phyloP scores from a whole-genome alignment of 1,140 invertebrate species.

The Euglossa dilemma region DNA sequence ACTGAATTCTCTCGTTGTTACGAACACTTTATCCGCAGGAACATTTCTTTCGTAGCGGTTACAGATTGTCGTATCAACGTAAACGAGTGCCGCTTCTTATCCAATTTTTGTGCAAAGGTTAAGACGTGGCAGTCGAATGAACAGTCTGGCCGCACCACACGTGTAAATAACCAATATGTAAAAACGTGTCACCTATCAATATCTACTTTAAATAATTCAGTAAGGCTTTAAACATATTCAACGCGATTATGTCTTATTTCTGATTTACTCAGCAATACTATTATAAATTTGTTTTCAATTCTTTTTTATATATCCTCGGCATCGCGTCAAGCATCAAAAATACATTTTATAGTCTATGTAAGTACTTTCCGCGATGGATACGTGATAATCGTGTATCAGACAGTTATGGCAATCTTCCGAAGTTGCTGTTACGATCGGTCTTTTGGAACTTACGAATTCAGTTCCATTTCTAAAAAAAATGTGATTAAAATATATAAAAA shows the following conservation, averaged over 20 bases:
- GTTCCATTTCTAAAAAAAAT: slow-evolving; percentile 35
- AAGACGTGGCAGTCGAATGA: slow-evolving; percentile 52
- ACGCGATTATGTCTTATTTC: slow-evolving; percentile 21
- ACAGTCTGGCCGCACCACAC: slow-evolving; percentile 43
- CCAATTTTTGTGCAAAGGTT: slow-evolving; percentile 34
- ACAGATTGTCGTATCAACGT: slow-evolving; percentile 45
- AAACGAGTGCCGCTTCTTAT: slow-evolving; percentile 44
- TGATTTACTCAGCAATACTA: slow-evolving; percentile 29
- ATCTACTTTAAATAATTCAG: slow-evolving; percentile 48
- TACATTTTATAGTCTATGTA: slow-evolving; percentile 42
- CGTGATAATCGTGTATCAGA: slow-evolving; percentile 29
- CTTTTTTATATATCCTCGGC: slow-evolving; percentile 25
- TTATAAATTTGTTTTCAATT: slow-evolving; percentile 11
- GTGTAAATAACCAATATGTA: slow-evolving; percentile 49
- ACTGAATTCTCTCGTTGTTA: slow-evolving; percentile 32
- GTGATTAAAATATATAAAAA: slow-evolving; percentile 28
- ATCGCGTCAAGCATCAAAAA: slow-evolving; percentile 50
- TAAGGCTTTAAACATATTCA: slow-evolving; percentile 47
- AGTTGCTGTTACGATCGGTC: slow-evolving; percentile 39
- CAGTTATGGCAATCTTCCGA: slow-evolving; percentile 25
- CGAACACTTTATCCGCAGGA: slow-evolving; percentile 44
- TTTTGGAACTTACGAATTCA: slow-evolving; percentile 29
- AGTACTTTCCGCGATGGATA: slow-evolving; percentile 55
- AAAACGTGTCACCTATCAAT: slow-evolving; percentile 31
- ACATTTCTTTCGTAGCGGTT: slow-evolving; percentile 49